Base-by-base conservation (phyloP, 2,888 invertebrate genomes). In the Cyclophora albipunctata region DNA sequence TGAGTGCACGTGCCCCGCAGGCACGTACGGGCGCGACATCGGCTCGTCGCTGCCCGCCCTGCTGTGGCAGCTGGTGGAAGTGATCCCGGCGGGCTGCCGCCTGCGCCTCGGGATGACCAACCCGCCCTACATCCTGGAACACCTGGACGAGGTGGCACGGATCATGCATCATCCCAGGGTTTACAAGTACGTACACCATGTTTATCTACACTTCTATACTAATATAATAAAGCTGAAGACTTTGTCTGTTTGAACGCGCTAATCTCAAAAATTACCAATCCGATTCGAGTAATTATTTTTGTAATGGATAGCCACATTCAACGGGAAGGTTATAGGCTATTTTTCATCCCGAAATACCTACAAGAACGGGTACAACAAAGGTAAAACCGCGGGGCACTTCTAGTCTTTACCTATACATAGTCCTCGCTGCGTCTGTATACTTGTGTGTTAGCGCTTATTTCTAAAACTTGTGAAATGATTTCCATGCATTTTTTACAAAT, bases 21-120 rank as follows among this genome's bases (percentile, higher is more conserved):
- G 91, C 2, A 97, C 99, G 0, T 99, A 98, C 80, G 99, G 99
- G 0, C 92, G 96, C 51, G 99, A 99, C 75, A 97, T 99, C 57
- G 97, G 95, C 34, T 92, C 94, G 0, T 95, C 93, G 0, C 84
- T 99, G 44, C 98, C 98, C 0, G 93, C 94, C 73, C 85, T 99
- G 47, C 87, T 99, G 34, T 93, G 95, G 92, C 85, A 92, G 72
- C 84, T 99, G n/a, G 94, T 98, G 0, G 92, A 94, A 49, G 91
- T 93, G 7, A 91, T 94, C 50, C 94, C 94, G 0, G 84, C 92
- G 42, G 93, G 93, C 4, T 95, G 95, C 63, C 91, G 95, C 78
- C 90, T 97, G 68, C 91, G 98, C 46, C 90, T 98, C 37, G 99
- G 99, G 7, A 99, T 99, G 97, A 99, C 98, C 47, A 99, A 99